phyloP scores from a whole-genome alignment of 2,113 vertebrate species.

The Siphamia tubifer region DNA sequence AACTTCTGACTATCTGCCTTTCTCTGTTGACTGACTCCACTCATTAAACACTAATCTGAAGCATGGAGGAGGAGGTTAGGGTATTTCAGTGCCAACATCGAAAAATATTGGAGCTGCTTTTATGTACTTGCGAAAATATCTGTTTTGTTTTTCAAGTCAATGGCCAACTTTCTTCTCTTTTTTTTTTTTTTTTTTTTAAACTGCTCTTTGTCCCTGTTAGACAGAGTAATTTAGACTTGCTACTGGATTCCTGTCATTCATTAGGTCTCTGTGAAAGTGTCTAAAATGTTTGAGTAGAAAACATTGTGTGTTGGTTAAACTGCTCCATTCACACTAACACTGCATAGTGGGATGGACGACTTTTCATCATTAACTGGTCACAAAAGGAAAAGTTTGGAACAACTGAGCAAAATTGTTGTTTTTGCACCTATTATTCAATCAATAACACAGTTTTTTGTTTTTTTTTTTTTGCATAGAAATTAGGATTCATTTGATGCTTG shows the following conservation, averaged over 20 bases:
- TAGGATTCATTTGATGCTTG: neutral
- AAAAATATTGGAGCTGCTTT: slow-evolving; percentile 24
- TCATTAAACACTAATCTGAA: slow-evolving; percentile 48
- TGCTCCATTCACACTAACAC: neutral
- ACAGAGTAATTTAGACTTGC: too few relatives aligned
- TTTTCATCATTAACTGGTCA: neutral
- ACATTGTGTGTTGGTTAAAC: neutral
- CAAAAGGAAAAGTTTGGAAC: neutral
- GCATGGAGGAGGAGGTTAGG: slow-evolving; percentile 27
- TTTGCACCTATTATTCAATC: neutral
- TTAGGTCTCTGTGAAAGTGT: neutral
- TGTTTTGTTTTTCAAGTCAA: too few relatives aligned
- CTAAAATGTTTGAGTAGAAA: neutral
- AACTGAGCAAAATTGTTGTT: neutral
- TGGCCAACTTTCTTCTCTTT: too few relatives aligned
- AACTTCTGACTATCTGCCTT: slow-evolving; percentile 20
- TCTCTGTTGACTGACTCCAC: slow-evolving; percentile 40
- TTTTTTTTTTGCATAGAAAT: neutral
- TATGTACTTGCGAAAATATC: slow-evolving; percentile 10
- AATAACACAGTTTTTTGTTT: neutral
- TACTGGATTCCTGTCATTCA: neutral
- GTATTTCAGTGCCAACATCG: slow-evolving; percentile 11
- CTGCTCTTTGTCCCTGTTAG: too few relatives aligned
- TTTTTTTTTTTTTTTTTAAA: neutral
- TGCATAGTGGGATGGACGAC: neutral